Base-by-base conservation (phyloP, 1,140 invertebrate species). In the Trichogramma pretiosum region DNA sequence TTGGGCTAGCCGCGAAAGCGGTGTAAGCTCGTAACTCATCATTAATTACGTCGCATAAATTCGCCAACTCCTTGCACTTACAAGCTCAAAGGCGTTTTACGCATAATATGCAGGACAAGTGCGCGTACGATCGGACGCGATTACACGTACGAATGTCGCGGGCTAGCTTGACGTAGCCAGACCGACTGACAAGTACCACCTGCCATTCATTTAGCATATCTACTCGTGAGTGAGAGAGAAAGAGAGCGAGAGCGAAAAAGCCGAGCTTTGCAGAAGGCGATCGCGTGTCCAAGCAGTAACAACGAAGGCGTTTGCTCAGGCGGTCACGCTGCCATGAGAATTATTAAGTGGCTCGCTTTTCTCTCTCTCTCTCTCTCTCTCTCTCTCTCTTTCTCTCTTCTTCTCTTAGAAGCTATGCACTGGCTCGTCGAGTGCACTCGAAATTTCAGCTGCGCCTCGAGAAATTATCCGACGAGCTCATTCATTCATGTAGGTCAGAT, bases 11-110 rank as follows among this genome's bases (percentile, higher is more conserved):
- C 48, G 46, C 46, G 39, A 13, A 30, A 43, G 18, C 14, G 23
- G n/a, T n/a, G n/a, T n/a, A n/a, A 23, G 37, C 26, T 56, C 53
- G 45, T 60, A 61, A 63, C 48, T 61, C 56, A 55, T 48, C 33
- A 52, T 59, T 63, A 64, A 65, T 65, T 61, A 61, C 60, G 61
- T 59, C 59, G 62, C 56, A 56, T 56, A 50, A 48, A 11, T 34
- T 14, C 33, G 10, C 3, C 42, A 50, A 32, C 22, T 47, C 48
- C 45, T 49, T 33, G 49, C 36, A 21, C 50, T n/a, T n/a, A n/a
- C n/a, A n/a, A n/a, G 53, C 40, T 54, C 36, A 38, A 24, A 37
- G 39, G 28, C 49, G 38, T 36, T 39, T 48, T 40, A 39, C n/a
- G n/a, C n/a, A n/a, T n/a, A n/a, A n/a, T n/a, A n/a, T n/a, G n/a